A percentile compares a stretch with the other conserved stretches of the same genome.
phyloP scores from a whole-genome alignment of 1,140 invertebrate genomes.

The Armadillidium nasatum region DNA sequence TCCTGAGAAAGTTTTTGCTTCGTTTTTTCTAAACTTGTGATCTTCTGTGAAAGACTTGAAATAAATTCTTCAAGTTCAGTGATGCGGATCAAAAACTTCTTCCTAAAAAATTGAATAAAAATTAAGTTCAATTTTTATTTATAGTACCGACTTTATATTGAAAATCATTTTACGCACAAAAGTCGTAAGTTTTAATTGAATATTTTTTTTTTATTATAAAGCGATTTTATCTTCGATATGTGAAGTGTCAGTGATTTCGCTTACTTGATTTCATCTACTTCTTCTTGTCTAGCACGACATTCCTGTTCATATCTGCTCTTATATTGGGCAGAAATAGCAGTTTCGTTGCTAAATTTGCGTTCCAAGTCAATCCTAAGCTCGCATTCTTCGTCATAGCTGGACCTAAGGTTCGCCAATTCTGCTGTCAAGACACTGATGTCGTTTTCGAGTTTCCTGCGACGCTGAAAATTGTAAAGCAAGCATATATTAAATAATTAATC shows the following conservation, averaged over 20 bases:
- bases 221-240: too few relatives aligned
- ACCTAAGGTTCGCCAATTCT: conserved; percentile 85
- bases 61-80: conserved; percentile 95
- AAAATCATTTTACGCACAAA: not conserved
- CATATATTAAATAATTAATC: too few relatives aligned
- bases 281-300: conserved; percentile 79
- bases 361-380: conserved; percentile 90
- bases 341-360: conserved; percentile 89
- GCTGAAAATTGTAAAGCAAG: conserved; percentile 49
- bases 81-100: conserved; percentile 84
- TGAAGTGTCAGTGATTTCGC: not conserved
- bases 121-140: too few relatives aligned
- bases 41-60: conserved; percentile 82
- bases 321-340: conserved; percentile 80
- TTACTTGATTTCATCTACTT: conserved; percentile 82
- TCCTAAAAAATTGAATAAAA: conserved; percentile 50
- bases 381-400: conserved; percentile 91
- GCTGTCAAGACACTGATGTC: conserved; percentile 82
- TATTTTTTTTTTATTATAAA: too few relatives aligned
- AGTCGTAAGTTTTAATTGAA: not conserved
- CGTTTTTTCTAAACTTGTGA: conserved; percentile 88
- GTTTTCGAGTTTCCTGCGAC: conserved; percentile 79
- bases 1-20: conserved; percentile 76
- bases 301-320: conserved; percentile 91
- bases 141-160: not conserved